These are phyloP conservation scores for Pocota personata DNA, from an alignment of 2,888 invertebrate genomes.

Conservation along the genomic window DNA sequence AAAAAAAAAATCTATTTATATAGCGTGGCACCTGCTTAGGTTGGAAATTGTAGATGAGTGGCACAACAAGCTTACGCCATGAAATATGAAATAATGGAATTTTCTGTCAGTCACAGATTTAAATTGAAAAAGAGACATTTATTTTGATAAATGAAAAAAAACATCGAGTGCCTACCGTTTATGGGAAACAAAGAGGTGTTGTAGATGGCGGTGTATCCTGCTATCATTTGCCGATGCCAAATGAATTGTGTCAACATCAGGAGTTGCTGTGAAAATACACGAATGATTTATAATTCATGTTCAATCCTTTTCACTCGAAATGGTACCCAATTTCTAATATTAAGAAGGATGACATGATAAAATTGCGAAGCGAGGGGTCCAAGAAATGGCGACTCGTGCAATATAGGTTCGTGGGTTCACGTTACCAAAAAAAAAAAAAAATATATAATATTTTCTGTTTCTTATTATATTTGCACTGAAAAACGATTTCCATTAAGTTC, in stretches of 20 bases:
- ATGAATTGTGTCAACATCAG: background rate
- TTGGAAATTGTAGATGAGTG: background rate
- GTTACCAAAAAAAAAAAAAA: too few species aligned
- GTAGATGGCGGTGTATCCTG: background rate
- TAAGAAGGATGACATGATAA: background rate
- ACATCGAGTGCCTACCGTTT: background rate
- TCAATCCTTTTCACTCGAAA: background rate
- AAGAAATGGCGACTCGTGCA: too few species aligned
- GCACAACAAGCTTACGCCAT: background rate
- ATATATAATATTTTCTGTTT: too few species aligned
- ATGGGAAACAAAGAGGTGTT: background rate
- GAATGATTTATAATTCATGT: background rate
- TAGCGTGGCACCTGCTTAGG: background rate
- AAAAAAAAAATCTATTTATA: background rate
- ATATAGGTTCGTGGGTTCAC: too few species aligned
- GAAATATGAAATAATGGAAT: background rate
- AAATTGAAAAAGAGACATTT: background rate
- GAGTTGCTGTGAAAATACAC: background rate
- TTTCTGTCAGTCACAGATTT: background rate
- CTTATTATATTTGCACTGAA: too few species aligned
- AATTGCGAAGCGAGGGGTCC: too few species aligned
- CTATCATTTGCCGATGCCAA: background rate
- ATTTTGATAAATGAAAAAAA: background rate
- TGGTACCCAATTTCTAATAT: background rate
- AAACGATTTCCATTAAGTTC: too few species aligned